Evolutionary conservation across 1,140 invertebrate genomes (phyloP).

Genomic region (Drosophila elegans): DNA sequence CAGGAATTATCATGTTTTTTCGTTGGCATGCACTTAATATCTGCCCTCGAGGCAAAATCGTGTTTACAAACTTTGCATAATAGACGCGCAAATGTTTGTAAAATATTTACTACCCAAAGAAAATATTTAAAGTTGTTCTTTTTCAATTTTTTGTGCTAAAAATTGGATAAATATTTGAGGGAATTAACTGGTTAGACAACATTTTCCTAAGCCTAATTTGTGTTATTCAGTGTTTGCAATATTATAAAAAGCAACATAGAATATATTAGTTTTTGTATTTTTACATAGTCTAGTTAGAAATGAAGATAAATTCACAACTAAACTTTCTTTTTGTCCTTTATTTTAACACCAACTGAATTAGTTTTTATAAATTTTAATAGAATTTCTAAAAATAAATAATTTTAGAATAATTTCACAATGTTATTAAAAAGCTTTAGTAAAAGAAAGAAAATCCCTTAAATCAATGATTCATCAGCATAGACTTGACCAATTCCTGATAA

Average conservation of each 20-base stretch:
- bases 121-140: slow-evolving; percentile 22
- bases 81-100: slow-evolving; percentile 30
- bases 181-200: slow-evolving; percentile 5
- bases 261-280: too few species aligned
- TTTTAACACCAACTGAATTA: too few species aligned
- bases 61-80: slow-evolving; percentile 17
- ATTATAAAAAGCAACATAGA: too few species aligned
- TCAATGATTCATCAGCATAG: background rate
- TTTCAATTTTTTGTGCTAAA: slow-evolving; percentile 1
- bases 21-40: slow-evolving; percentile 21
- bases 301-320: too few species aligned
- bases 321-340: too few species aligned
- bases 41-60: slow-evolving; percentile 8
- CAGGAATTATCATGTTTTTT: slow-evolving; percentile 19
- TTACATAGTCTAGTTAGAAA: too few species aligned
- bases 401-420: too few species aligned
- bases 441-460: background rate
- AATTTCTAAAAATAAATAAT: too few species aligned
- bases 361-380: too few species aligned
- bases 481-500: too few species aligned
- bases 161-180: slow-evolving; percentile 22
- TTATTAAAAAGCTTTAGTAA: background rate
- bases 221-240: too few species aligned
- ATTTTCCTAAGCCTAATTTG: background rate
- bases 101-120: slow-evolving; percentile 29